phyloP scores from a whole-genome alignment of 2,797 vertebrate genomes.

The Propithecus deckenii region DNA sequence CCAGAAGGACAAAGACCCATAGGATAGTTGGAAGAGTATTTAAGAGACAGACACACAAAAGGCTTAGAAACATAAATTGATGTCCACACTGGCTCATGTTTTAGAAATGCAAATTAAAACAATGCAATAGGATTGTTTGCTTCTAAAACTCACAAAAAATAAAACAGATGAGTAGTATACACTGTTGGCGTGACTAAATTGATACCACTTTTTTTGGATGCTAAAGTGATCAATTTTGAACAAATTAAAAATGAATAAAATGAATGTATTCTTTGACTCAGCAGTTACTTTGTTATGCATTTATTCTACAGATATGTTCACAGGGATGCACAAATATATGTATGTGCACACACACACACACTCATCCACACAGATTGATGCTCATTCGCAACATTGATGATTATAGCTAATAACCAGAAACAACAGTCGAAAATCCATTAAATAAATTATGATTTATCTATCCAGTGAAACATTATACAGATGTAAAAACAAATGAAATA shows the following conservation, averaged over 20 bases:
- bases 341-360: accelerated
- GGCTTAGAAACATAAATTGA: background rate
- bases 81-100: background rate
- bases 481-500: background rate
- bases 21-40: background rate
- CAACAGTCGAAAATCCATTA: background rate
- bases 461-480: background rate
- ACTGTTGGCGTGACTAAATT: background rate
- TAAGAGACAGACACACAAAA: background rate
- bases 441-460: background rate
- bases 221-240: background rate
- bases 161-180: background rate
- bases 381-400: background rate
- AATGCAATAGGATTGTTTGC: background rate
- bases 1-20: background rate
- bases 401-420: background rate
- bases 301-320: background rate
- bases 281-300: background rate
- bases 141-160: background rate
- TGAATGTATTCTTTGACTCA: background rate
- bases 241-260: background rate
- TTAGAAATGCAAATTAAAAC: background rate
- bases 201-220: background rate
- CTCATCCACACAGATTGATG: too few relatives aligned
- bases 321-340: background rate